phyloP scores from a whole-genome alignment of 2,888 invertebrate genomes.

The Drosophila multiciliata region DNA sequence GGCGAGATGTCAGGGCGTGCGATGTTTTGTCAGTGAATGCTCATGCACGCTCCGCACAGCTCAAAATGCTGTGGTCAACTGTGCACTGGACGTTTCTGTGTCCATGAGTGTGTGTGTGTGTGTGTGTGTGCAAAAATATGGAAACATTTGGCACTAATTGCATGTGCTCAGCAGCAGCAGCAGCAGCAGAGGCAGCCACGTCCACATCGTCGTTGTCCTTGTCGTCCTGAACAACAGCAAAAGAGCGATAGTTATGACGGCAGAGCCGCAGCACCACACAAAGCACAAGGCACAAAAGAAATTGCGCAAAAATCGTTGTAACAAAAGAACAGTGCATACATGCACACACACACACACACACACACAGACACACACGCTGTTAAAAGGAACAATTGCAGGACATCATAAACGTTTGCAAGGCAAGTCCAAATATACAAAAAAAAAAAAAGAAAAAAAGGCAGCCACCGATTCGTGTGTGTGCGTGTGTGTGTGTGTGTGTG shows the following conservation, averaged over 20 bases:
- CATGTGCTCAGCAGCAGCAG: constrained; percentile 72
- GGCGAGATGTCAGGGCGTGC: constrained; percentile 32
- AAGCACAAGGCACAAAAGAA: constrained; percentile 75
- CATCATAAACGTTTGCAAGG: constrained; percentile 73
- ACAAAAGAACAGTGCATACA: constrained; percentile 74
- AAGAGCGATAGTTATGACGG: constrained; percentile 79
- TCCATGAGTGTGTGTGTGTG: constrained; percentile 3
- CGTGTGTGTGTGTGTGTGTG: background rate
- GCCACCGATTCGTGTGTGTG: constrained; percentile 5
- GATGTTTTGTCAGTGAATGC: constrained; percentile 71
- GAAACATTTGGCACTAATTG: constrained; percentile 84
- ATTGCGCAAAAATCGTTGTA: constrained; percentile 80
- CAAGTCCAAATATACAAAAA: constrained; percentile 31
- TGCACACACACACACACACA: constrained; percentile 21
- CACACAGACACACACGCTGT: constrained; percentile 46
- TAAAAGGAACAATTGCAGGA: constrained; percentile 77
- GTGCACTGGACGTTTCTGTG: constrained; percentile 45
- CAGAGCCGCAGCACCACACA: constrained; percentile 63
- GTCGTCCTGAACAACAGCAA: constrained; percentile 51
- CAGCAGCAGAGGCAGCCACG: constrained; percentile 49
- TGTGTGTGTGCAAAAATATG: constrained; percentile 74
- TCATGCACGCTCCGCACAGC: constrained; percentile 54
- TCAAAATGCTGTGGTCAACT: constrained; percentile 72
- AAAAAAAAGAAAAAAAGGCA: constrained; percentile 16
- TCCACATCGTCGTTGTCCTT: constrained; percentile 32